Conservation (phyloP, 2,113 vertebrate genomes). For the Hippocampus barbouri region DNA sequence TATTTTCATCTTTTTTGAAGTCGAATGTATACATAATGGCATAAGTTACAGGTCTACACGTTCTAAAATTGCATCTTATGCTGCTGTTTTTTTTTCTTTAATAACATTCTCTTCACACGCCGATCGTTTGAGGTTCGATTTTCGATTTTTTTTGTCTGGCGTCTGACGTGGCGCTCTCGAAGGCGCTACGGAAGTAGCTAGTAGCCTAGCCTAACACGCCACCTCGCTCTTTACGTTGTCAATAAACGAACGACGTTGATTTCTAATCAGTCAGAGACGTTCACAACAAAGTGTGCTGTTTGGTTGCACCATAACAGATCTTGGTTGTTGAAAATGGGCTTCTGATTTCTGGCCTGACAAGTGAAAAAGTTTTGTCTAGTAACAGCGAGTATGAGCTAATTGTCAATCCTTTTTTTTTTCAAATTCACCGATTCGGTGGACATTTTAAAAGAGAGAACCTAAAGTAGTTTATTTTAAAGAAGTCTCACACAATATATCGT, state of each 20-base stretch:
- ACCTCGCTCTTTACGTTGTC: neutral
- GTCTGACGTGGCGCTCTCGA: slow-evolving; percentile 84
- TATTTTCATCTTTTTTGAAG: neutral
- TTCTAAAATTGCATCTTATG: neutral
- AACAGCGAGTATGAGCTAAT: neutral
- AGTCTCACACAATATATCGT: too few species aligned
- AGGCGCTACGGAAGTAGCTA: slow-evolving; percentile 49
- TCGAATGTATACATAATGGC: neutral
- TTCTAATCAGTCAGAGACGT: neutral
- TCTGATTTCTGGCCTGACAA: neutral
- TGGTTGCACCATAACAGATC: neutral
- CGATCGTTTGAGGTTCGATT: slow-evolving; percentile 7
- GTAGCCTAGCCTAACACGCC: neutral
- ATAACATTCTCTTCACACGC: neutral
- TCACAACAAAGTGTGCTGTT: neutral
- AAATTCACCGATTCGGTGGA: neutral
- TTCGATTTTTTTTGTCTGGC: slow-evolving; percentile 50
- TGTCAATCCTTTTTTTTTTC: neutral
- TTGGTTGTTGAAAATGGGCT: too few species aligned
- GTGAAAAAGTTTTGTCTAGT: neutral
- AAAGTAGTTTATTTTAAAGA: too few species aligned
- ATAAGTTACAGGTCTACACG: neutral
- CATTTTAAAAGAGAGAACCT: neutral
- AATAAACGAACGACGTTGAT: neutral
- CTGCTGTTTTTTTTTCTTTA: neutral